These are phyloP conservation scores for Stenchaetothrips biformis DNA, from an alignment of 2,888 invertebrate genomes.

Conservation along the genomic window DNA sequence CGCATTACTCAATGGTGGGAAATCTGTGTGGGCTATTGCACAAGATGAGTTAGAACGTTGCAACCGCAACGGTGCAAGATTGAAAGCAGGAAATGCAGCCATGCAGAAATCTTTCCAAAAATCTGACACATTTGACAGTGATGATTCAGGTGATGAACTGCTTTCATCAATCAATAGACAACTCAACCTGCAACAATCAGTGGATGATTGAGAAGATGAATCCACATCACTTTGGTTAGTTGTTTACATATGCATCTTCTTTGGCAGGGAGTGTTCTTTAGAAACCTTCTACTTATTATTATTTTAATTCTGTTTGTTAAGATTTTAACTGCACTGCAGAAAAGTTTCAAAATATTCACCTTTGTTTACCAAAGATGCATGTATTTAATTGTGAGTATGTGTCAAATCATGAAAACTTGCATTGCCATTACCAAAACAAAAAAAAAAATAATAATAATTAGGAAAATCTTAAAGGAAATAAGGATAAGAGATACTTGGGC, in stretches of 20 bases:
- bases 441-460: too few relatives aligned
- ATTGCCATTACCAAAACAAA: too few relatives aligned
- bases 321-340: background rate
- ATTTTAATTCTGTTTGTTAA: background rate
- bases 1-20: background rate
- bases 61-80: background rate
- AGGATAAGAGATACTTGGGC: too few relatives aligned
- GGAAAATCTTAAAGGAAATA: too few relatives aligned
- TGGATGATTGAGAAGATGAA: background rate
- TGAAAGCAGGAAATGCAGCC: background rate
- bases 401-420: background rate
- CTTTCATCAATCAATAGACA: background rate
- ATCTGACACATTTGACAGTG: background rate
- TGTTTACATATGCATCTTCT: background rate
- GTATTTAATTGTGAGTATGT: background rate
- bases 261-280: background rate
- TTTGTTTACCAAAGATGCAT: background rate
- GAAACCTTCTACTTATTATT: background rate
- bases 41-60: background rate
- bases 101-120: background rate
- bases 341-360: background rate
- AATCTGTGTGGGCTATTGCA: conserved; percentile 7
- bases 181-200: background rate
- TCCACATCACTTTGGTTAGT: background rate
- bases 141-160: conserved; percentile 8